Base-by-base conservation (phyloP, 2,113 vertebrate species). In the Peromyscus polionotus region DNA sequence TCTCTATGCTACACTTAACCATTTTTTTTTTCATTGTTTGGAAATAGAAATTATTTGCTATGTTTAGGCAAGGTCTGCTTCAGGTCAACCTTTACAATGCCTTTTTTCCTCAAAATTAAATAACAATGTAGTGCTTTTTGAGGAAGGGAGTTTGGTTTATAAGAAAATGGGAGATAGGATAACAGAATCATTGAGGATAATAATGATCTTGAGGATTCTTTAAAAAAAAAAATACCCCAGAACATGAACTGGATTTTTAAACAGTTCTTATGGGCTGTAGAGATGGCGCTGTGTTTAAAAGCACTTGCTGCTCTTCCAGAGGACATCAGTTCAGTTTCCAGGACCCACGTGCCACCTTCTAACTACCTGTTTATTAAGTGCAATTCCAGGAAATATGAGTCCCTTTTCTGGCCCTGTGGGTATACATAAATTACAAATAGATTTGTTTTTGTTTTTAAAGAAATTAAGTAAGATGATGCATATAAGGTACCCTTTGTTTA, bases 1-100 rank as follows among this genome's bases (percentile, higher is more conserved):
- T 91, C 51, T 77, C 39, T 61, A 63, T 81, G 7, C 7, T 33
- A 72, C 8, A 76, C 2, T 67, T 39, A 75, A 63, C 76, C 59
- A 17, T 68, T 45, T 94, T 79, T 11, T 11, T 13, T 61, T 94
- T 79, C 17, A 28, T 86, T 16, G 6, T 42, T 63, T 89, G 67
- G 70, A 39, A 70, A 95, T 22, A 89, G n/a, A 83, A 77, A 88
- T 42, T 77, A 42, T 73, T 96, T 91, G 72, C 31, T 61, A 4
- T 22, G 6, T 84, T 72, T 61, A 13, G 13, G 12, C 7, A 57
- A 31, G 9, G 10, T 88, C 31, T 36, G 0, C 61, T 85, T 88
- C 24, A n/a, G 42, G 33, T 75, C 20, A 48, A 61, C 39, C 54
- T 54, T 70, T 54, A 79, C 70, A 77, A 59, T 83, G 3, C 6